Evolutionary conservation across 2,888 invertebrate species (phyloP), one percentile per base, ranked within the genome.

Genomic region (Cordilura impudica): DNA sequence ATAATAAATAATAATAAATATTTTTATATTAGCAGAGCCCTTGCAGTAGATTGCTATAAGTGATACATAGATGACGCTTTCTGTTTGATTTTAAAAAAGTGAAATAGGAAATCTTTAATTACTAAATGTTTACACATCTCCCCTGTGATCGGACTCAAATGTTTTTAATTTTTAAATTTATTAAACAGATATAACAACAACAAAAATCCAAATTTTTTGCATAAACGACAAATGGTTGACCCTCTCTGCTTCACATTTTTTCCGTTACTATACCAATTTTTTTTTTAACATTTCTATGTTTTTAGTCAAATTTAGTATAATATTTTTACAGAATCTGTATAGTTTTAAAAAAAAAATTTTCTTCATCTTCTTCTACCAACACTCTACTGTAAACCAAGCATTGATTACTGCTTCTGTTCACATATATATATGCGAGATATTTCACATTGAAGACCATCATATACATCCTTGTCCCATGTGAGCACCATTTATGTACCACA

Each of bases 321-420:
- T 49, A 73, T 69, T 69, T 73, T 35, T 31, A 58, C 69, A 65
- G 73, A 45, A 69, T 67, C 65, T 51, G 6, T 54, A 47, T 39
- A 66, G 61, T 53, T 45, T 2, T 23, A 8, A 16, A 58, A 58
- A 56, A 56, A 69, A 56, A 69, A n/a, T 54, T 63, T 7, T 19
- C 16, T 43, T 51, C 7, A 23, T 65, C 69, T 76, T 76, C 69
- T 76, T 63, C 69, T 70, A 56, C 26, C 75, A 74, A 74, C 81
- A 79, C 63, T 63, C 78, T 82, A 66, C 81, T 81, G 74, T 78
- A 78, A 81, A 81, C 76, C 75, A 78, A 63, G 82, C 84, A 84
- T 84, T 85, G 84, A 84, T 86, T 83, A 83, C 82, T 83, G 75
- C 58, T 54, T 75, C 78, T 75, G 31, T 39, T n/a, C n/a, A n/a